phyloP scores from a whole-genome alignment of 2,888 invertebrate species.

The Apamea sordens region DNA sequence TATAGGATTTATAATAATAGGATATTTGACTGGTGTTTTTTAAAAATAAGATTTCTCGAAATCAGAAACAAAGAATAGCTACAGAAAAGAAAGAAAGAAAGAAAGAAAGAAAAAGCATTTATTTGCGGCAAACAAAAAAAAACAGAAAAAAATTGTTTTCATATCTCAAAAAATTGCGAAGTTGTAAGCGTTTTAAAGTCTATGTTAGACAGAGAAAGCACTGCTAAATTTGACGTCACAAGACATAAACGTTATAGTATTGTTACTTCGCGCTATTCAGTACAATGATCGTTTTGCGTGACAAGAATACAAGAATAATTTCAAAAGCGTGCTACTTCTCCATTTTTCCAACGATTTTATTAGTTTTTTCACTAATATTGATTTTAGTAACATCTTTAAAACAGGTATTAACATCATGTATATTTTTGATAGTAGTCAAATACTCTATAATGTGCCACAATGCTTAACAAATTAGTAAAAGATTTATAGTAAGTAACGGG shows the following conservation, averaged over 20 bases:
- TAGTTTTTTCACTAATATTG: background rate
- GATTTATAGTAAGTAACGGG: too few relatives aligned
- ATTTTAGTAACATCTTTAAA: background rate
- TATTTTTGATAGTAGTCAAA: background rate
- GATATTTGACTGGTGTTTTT: background rate
- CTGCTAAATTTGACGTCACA: background rate
- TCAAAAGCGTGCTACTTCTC: too few relatives aligned
- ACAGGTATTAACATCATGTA: background rate
- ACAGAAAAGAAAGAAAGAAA: too few relatives aligned
- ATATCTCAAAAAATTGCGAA: background rate
- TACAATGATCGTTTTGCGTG: background rate
- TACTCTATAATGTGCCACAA: background rate
- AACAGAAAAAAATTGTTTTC: background rate
- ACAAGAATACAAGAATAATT: background rate
- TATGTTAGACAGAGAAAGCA: background rate
- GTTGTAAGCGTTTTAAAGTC: background rate
- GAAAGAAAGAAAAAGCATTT: too few relatives aligned
- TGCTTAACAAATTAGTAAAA: background rate
- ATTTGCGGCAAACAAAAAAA: too few relatives aligned
- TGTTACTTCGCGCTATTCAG: background rate
- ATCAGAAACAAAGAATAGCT: background rate
- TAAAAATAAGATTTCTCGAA: background rate
- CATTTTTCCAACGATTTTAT: background rate
- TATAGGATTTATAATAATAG: background rate
- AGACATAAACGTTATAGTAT: background rate